Base-by-base conservation (phyloP, 2,113 vertebrate genomes). In the Sprattus sprattus region DNA sequence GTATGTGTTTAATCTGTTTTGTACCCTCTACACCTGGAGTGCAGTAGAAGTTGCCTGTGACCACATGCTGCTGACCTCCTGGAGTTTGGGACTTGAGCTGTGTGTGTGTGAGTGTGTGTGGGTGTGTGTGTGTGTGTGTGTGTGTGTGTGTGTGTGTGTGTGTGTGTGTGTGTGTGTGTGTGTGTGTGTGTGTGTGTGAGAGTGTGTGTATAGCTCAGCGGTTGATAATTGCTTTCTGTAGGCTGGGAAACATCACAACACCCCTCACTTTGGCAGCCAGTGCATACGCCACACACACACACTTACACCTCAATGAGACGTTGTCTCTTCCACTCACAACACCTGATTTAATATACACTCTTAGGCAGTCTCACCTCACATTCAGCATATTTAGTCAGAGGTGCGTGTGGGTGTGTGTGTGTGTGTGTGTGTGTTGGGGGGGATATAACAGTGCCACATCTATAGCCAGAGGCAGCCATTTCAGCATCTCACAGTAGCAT, bases 171-270 rank as follows among this genome's bases (percentile, higher is more conserved):
- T 64, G 57, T 60, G 57, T 60, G 20, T 60, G 57, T 60, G 57
- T 60, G 57, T 54, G 57, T 60, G 57, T 60, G 57, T 60, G 57
- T 60, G 47, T 54, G 15, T 54, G 13, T 54, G 57, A n/a, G 57
- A n/a, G 57, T 60, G 57, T 60, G 57, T n/a, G 22, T 7, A 22
- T 22, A 60, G 57, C 57, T 60, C 57, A n/a, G 57, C 9, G 22
- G 57, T n/a, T 60, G 57, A 60, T 60, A 60, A 60, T 60, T 60
- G 57, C 57, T 60, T 60, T 60, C 20, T 60, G 57, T 60, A n/a
- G 57, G 57, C 22, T 7, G 4, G 57, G 57, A 6, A 60, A n/a
- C 57, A 60, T 60, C 57, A 60, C 22, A 60, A 22, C 22, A n/a
- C 57, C 52, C 52, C 13, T 54, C 52, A 15, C 52, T 54, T 18